Conservation (phyloP, 2,888 invertebrate genomes). For the Euplexia lucipara region DNA sequence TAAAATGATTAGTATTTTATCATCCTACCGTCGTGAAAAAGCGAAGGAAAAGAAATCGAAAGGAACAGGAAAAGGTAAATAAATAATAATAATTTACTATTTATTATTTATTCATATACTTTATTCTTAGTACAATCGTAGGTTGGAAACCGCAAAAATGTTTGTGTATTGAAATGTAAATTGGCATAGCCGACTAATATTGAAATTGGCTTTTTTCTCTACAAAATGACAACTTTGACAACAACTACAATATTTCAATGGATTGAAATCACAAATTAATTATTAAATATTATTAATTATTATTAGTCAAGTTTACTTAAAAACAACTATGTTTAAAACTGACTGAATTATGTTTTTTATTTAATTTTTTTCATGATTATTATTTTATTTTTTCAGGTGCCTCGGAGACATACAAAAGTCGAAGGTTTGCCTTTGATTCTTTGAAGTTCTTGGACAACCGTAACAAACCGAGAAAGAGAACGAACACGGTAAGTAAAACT, state of each 20-base stretch:
- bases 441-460: constrained; percentile 28
- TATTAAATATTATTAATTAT: constrained; percentile 32
- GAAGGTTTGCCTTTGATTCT: constrained; percentile 32
- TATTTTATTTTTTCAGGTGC: constrained; percentile 28
- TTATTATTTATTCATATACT: constrained; percentile 34
- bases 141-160: constrained; percentile 34
- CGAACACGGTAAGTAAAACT: constrained; percentile 30
- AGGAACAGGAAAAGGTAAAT: constrained; percentile 41
- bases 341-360: constrained; percentile 31
- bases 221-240: constrained; percentile 34
- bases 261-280: constrained; percentile 26
- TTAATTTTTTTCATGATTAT: constrained; percentile 29
- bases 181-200: constrained; percentile 38
- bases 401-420: constrained; percentile 28
- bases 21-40: constrained; percentile 43
- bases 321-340: constrained; percentile 25
- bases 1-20: constrained; percentile 34
- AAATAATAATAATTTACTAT: constrained; percentile 28
- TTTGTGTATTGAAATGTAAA: constrained; percentile 38
- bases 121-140: constrained; percentile 34
- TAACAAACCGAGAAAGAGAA: constrained; percentile 33
- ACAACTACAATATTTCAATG: constrained; percentile 33
- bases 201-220: constrained; percentile 33
- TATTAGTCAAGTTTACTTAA: constrained; percentile 27
- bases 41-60: constrained; percentile 37